A percentile compares a stretch with the other conserved stretches of the same genome.
These are phyloP conservation scores for Muraenolepis orangiensis DNA, from an alignment of 2,797 vertebrate species.

Conservation along the genomic window DNA sequence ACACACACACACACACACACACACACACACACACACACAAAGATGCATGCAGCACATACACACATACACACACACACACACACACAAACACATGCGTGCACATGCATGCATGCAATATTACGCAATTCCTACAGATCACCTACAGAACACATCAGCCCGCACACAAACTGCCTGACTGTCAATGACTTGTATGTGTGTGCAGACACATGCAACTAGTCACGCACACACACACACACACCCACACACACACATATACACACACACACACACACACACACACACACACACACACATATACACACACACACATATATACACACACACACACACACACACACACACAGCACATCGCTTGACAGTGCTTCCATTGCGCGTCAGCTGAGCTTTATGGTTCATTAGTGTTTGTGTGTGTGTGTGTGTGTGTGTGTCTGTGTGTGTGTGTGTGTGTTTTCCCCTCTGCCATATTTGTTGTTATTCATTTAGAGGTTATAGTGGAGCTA, in stretches of 20 bases:
- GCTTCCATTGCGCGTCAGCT: slow-evolving; percentile 36
- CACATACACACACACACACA: too few species aligned
- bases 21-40: too few species aligned
- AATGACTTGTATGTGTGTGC: background rate
- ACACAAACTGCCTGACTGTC: background rate
- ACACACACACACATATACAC: too few species aligned
- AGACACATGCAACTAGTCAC: too few species aligned
- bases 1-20: slow-evolving; percentile 21
- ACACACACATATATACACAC: background rate
- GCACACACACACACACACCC: background rate
- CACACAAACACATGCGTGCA: too few species aligned
- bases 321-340: slow-evolving; percentile 19
- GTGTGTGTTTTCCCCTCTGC: slow-evolving; percentile 43
- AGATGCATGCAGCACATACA: too few species aligned
- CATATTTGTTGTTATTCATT: slow-evolving; percentile 42
- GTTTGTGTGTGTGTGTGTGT: background rate
- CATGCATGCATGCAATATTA: too few species aligned
- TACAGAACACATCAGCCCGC: too few species aligned
- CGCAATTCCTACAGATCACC: too few species aligned
- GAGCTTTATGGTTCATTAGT: slow-evolving; percentile 46
- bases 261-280: slow-evolving; percentile 19
- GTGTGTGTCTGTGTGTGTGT: background rate
- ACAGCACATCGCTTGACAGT: too few species aligned
- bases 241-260: slow-evolving; percentile 18
- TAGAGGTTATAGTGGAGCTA: slow-evolving; percentile 52